Base-by-base conservation (phyloP, 2,113 vertebrate species). In the Prionailurus viverrinus region DNA sequence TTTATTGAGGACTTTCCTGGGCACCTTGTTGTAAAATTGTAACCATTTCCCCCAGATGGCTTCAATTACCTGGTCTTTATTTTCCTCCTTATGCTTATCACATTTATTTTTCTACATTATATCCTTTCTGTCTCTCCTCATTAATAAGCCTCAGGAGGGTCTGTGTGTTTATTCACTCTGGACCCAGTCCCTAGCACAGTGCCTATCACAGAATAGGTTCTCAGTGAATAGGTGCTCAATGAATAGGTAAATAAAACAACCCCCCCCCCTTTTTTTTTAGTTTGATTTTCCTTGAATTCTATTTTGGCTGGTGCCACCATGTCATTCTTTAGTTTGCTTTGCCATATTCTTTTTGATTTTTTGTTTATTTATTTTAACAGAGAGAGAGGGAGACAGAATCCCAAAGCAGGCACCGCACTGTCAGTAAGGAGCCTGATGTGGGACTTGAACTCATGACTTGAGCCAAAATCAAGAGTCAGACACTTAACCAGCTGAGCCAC, bases 281-380 rank as follows among this genome's bases (percentile, higher is more conserved):
- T 79, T 88, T 76, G 23, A n/a, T 36, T 94, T 97, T 73, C 4
- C 33, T 82, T 71, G 39, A 91, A n/a, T 91, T 33, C 12, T 90
- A 5, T 51, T 91, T 88, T 78, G 58, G 23, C 65, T 55, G 16
- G 14, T 33, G n/a, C 12, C 21, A 63, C 5, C 8, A 5, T 19
- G 53, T 36, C 36, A 84, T 73, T n/a, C 21, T 66, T 18, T 94
- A 25, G 33, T 63, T 85, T 82, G 29, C 65, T 39, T 76, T 80
- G 23, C 1, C 33, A 3, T 78, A 19, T 27, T 69, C 31, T 87
- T 51, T 61, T 61, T 61, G 21, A 23, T 61, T 21, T 61, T 61
- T 58, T 58, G 18, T 58, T 61, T 23, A 23, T 25, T 61, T 25
- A 61, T 61, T 61, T 23, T 61, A 9, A 23, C 8, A 61, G 55